Evolutionary conservation across 2,113 vertebrate genomes (phyloP).

Genomic region (Eptesicus fuscus): DNA sequence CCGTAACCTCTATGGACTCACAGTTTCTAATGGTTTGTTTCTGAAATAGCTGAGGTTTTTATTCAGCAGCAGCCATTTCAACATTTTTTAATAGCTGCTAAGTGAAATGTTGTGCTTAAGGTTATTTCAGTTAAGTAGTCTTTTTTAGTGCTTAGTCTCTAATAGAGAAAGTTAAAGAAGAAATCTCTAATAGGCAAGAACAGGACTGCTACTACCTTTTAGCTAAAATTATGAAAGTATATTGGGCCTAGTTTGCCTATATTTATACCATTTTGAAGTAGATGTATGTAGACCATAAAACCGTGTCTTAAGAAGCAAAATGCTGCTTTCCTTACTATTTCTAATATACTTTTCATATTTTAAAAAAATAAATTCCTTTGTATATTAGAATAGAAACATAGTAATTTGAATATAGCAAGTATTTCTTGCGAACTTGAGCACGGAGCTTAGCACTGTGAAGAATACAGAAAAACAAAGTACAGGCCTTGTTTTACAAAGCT

Average conservation of each 20-base stretch:
- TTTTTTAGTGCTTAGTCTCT: slow-evolving; percentile 35
- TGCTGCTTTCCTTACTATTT: background rate
- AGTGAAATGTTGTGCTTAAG: slow-evolving; percentile 40
- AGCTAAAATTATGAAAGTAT: slow-evolving; percentile 20
- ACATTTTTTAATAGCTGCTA: slow-evolving; percentile 20
- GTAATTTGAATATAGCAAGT: background rate
- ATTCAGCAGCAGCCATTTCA: slow-evolving; percentile 27
- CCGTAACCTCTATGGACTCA: slow-evolving; percentile 27
- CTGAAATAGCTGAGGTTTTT: slow-evolving; percentile 46
- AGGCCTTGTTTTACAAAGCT: slow-evolving; percentile 31
- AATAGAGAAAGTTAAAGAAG: slow-evolving; percentile 7
- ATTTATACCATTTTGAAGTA: background rate
- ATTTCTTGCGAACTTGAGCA: slow-evolving; percentile 36
- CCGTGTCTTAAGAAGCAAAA: slow-evolving; percentile 37
- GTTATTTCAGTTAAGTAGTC: background rate
- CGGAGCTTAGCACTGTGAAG: background rate
- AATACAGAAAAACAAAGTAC: background rate
- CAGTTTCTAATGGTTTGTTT: slow-evolving; percentile 36
- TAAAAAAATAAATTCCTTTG: slow-evolving; percentile 6
- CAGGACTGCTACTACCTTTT: background rate
- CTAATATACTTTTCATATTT: slow-evolving; percentile 31
- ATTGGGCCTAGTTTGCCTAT: background rate
- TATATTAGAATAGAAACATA: slow-evolving; percentile 31
- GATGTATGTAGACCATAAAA: background rate
- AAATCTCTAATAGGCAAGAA: slow-evolving; percentile 7